Percentiles rank a stretch among this genome's conserved stretches.
These are phyloP conservation scores for Anastrepha ludens DNA, from an alignment of 1,140 invertebrate species.

Conservation along the genomic window DNA sequence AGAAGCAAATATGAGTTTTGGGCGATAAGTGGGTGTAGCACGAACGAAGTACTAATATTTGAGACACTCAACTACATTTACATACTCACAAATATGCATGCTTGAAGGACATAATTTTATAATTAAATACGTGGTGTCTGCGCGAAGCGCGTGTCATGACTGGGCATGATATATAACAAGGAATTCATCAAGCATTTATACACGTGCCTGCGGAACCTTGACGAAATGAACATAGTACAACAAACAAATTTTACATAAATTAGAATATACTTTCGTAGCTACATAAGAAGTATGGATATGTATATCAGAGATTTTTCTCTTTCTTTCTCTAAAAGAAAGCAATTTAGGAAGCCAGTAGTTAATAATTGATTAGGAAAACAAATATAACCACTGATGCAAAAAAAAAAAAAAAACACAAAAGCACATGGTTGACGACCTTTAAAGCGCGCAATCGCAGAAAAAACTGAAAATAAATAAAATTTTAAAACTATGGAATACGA, in stretches of 20 bases:
- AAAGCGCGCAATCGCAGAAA: background rate
- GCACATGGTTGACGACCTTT: background rate
- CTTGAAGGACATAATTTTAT: constrained; percentile 14
- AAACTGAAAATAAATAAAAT: background rate
- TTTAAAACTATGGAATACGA: background rate
- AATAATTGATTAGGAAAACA: background rate
- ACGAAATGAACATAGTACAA: background rate
- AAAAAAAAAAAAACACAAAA: too few species aligned
- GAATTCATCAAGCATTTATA: background rate
- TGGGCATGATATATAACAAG: background rate
- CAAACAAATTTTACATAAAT: background rate
- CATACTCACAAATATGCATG: background rate
- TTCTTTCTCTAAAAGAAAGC: background rate
- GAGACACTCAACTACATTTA: background rate
- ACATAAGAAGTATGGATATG: too few species aligned
- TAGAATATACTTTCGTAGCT: background rate
- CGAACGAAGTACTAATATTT: background rate
- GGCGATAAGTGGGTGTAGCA: background rate
- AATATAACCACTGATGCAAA: background rate
- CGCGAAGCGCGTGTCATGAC: background rate
- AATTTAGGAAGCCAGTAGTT: background rate
- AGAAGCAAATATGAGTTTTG: background rate
- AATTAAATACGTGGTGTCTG: constrained; percentile 11
- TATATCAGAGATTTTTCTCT: too few species aligned
- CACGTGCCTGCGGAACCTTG: constrained; percentile 1